Percentiles rank a stretch among this genome's conserved stretches.
phyloP scores from a whole-genome alignment of 2,797 vertebrate species.

The Leucoraja ocellata region DNA sequence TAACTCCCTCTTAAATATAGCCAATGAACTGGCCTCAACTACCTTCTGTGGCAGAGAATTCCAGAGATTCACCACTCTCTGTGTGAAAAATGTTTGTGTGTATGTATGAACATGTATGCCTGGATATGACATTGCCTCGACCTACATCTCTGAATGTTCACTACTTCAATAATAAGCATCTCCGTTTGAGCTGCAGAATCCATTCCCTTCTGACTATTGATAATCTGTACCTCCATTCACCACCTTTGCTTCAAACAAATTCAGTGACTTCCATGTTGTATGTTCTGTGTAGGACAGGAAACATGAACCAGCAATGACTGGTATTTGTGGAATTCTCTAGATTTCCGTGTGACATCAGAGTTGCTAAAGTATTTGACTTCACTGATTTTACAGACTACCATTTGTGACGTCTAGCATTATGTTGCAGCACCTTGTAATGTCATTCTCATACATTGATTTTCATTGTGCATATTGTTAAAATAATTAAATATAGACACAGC shows the following conservation, averaged over 20 bases:
- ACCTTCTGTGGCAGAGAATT: too few species aligned
- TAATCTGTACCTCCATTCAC: background rate
- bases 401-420: background rate
- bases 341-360: background rate
- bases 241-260: background rate
- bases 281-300: background rate
- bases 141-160: background rate
- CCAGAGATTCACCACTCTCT: too few species aligned
- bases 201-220: background rate
- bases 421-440: background rate
- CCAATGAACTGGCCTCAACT: too few species aligned
- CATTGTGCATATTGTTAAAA: background rate
- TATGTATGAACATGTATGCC: background rate
- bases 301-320: background rate
- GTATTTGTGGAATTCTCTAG: background rate
- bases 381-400: background rate
- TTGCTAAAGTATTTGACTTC: background rate
- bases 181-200: background rate
- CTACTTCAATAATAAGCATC: background rate
- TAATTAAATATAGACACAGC: background rate
- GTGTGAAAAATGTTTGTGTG: background rate
- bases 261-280: background rate
- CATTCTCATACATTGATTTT: background rate
- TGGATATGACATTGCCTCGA: background rate
- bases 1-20: too few species aligned